Evolutionary conservation across 35 echinoderm and acorn worm species (phyloP).

Genomic region (Acanthaster planci): DNA sequence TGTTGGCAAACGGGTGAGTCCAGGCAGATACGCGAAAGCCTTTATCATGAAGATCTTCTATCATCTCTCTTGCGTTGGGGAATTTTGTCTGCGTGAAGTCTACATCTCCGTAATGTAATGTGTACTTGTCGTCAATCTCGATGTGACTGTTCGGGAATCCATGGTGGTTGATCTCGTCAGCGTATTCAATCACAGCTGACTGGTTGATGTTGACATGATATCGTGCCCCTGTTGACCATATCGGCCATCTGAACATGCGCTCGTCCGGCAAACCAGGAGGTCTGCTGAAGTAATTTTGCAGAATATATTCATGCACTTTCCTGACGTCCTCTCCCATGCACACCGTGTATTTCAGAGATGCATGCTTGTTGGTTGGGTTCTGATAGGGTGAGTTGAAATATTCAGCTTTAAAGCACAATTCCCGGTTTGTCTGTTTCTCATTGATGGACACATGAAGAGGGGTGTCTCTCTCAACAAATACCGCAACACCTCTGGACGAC

Average conservation of each 20-base stretch:
- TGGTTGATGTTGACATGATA: conserved; percentile 61
- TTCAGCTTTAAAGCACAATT: conserved; percentile 68
- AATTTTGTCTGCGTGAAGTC: conserved; percentile 59
- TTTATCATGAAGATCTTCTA: conserved; percentile 46
- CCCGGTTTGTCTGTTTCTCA: conserved; percentile 41
- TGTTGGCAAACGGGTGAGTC: conserved; percentile 65
- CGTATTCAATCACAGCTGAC: conserved; percentile 37
- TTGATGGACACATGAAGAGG: conserved; percentile 78
- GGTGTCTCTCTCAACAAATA: conserved; percentile 64
- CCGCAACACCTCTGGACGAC: conserved; percentile 57
- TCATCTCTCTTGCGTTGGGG: conserved; percentile 47
- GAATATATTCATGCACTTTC: conserved; percentile 48
- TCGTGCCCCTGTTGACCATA: conserved; percentile 74
- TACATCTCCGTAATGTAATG: conserved; percentile 41
- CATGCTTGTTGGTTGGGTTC: conserved; percentile 43
- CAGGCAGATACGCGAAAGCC: conserved; percentile 52
- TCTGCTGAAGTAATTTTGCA: conserved; percentile 48
- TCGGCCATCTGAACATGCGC: conserved; percentile 69
- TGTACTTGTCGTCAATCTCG: conserved; percentile 70
- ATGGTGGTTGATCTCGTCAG: conserved; percentile 55
- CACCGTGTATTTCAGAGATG: conserved; percentile 68
- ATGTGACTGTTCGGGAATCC: conserved; percentile 69
- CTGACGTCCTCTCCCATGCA: conserved; percentile 63
- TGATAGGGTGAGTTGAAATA: conserved; percentile 65
- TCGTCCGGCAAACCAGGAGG: conserved; percentile 63